Evolutionary conservation across 2,888 invertebrate species (phyloP).

Genomic region (Ormyrus thymus): DNA sequence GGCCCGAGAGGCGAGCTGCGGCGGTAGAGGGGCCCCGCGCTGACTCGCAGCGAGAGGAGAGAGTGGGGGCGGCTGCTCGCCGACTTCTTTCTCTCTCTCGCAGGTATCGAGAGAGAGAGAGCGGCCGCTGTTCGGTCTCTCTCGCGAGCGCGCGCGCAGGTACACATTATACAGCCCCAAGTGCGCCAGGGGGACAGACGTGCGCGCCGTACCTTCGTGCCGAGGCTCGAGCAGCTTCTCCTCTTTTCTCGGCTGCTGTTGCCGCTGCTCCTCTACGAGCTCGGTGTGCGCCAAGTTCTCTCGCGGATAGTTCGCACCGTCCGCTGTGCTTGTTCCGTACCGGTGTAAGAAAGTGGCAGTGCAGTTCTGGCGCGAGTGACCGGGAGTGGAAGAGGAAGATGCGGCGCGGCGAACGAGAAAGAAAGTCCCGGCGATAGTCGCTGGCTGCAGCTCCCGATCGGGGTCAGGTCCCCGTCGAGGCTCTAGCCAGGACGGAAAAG

Average conservation of each 20-base stretch:
- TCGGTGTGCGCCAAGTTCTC: too few relatives aligned
- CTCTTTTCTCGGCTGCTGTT: not conserved
- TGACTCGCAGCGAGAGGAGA: not conserved
- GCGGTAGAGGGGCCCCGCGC: not conserved
- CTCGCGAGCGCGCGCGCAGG: not conserved
- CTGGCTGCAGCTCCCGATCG: not conserved
- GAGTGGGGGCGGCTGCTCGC: conserved; percentile 37
- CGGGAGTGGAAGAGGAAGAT: too few relatives aligned
- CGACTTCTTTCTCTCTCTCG: conserved; percentile 16
- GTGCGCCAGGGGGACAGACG: conserved; percentile 45
- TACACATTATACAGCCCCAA: conserved; percentile 37
- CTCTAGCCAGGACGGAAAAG: not conserved
- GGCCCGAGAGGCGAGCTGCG: not conserved
- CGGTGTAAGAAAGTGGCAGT: not conserved
- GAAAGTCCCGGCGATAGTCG: not conserved
- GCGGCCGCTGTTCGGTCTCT: not conserved
- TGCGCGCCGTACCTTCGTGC: conserved; percentile 7
- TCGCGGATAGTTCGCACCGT: too few relatives aligned
- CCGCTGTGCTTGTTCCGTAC: not conserved
- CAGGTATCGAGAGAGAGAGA: conserved; percentile 9
- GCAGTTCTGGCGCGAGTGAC: too few relatives aligned
- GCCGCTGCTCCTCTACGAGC: too few relatives aligned
- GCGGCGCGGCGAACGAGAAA: too few relatives aligned
- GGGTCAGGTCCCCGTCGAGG: not conserved
- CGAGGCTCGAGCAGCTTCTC: conserved; percentile 8